Evolutionary conservation across 2,797 vertebrate genomes (phyloP), one percentile per base, ranked within the genome.

Genomic region (Loriculus beryllinus): DNA sequence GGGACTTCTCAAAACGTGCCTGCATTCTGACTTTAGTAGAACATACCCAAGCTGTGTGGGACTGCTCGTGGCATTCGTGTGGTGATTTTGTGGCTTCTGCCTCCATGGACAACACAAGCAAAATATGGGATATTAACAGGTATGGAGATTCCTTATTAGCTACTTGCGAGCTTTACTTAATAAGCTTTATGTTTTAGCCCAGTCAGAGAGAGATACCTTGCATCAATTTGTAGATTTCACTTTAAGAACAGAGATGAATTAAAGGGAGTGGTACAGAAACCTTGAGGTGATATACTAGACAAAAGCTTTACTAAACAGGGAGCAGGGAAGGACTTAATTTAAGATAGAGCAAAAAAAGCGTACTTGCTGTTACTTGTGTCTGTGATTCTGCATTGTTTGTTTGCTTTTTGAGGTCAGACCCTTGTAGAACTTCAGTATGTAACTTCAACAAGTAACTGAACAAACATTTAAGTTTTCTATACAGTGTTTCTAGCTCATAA

Each of bases 31-130:
- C 97, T 43, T 95, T 98, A 21, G 95, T 97, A 77, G 98, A 98
- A 29, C 98, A 98, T 35, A 77, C 28, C 17, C 96, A 95, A 0
- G 91, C 97, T 6, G 96, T 97, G 2, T 97, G 95, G 94, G 96
- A 95, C 77, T 98, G 98, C 93, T 97, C 96, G 0, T 99, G 98
- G 97, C 98, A 98, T 88, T 97, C 97, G 2, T 97, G 97, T 4
- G 98, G 98, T 2, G 96, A 98, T 92, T 98, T 98, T n/a, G 94
- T 99, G 86, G 98, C 98, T 18, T 99, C 98, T 59, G 98, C 98
- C 60, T 99, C 98, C 7, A 68, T 97, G 54, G 98, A 99, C 72
- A 97, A 88, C 64, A 99, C 98, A 1, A 94, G 97, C 64, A 97
- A 98, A 96, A 96, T 99, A 92, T 98, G 98, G 98, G 98, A 99